Evolutionary conservation across 2,888 invertebrate genomes (phyloP), one percentile per base, ranked within the genome.

Genomic region (Hetaerina titia): DNA sequence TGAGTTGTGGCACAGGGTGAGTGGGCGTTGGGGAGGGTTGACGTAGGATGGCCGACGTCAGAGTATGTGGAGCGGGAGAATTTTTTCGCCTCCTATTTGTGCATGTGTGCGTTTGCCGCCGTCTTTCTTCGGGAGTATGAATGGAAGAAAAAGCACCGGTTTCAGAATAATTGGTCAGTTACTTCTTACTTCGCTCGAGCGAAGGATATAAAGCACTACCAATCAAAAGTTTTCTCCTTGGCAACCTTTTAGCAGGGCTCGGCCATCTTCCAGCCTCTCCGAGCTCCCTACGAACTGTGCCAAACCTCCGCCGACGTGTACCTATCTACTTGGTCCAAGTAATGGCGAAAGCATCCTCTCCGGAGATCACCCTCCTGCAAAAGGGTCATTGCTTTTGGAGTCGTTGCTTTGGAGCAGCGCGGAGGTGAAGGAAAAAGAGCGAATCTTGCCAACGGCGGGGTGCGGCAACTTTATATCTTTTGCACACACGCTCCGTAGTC

Each of bases 181-280:
- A 64, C 90, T 90, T 90, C 90, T 17, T 64, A 64, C 64, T 64
- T 90, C 64, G 60, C 64, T 63, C 45, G 88, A 45, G 31, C 60
- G 63, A 64, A 63, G 63, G 69, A 69, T 90, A 25, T 17, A 58
- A 63, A 31, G 64, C 64, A 19, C 22, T 63, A 90, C 64, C 90
- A 90, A 90, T 90, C 90, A 90, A 63, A 64, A 90, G 90, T 90
- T 90, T 90, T 63, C 64, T 64, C 90, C 90, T 64, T 90, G 31
- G 90, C 63, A n/a, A 90, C 25, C 63, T 64, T 17, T 90, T 90
- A 64, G 63, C 63, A n/a, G 57, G 57, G n/a, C 5, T 17, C 63
- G 25, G 19, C 25, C 17, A 19, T 45, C 31, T 63, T 57, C 90
- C 90, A 15, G 13, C 25, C 25, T 60, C 31, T 2, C n/a, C 31